These are phyloP conservation scores for Lipotes vexillifer DNA, from an alignment of 2,113 vertebrate species.

Conservation along the genomic window DNA sequence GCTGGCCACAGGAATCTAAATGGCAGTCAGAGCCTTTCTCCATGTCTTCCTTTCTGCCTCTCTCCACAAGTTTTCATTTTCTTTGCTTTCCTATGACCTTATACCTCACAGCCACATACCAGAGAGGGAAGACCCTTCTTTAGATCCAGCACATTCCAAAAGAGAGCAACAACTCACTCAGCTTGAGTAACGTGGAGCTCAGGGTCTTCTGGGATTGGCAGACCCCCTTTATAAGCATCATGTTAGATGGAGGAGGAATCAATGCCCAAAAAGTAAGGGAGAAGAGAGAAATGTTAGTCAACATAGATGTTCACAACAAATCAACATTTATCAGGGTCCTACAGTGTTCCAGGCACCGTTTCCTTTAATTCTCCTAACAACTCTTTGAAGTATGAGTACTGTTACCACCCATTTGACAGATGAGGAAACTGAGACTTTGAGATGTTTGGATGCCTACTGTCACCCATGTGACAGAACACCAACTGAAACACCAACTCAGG, in stretches of 20 bases:
- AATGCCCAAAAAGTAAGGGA: background rate
- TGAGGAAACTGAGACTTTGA: background rate
- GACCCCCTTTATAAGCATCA: background rate
- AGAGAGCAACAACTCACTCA: background rate
- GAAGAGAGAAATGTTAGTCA: background rate
- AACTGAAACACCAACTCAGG: fast-evolving
- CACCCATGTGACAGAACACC: background rate
- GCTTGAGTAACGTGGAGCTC: background rate
- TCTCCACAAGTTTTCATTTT: background rate
- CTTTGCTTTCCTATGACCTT: background rate
- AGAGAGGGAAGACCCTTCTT: background rate
- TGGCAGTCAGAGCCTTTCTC: background rate
- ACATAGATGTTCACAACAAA: background rate
- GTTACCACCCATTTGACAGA: background rate
- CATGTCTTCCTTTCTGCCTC: background rate
- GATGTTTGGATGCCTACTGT: background rate
- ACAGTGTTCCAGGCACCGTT: background rate
- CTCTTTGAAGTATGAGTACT: background rate
- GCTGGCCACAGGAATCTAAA: background rate
- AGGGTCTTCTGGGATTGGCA: background rate
- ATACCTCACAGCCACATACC: background rate
- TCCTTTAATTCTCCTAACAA: background rate
- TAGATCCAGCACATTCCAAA: background rate
- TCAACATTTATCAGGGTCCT: background rate
- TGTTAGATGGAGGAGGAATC: background rate